Evolutionary conservation across 2,888 invertebrate genomes (phyloP), one percentile per base, ranked within the genome.

Genomic region (Parnassius orleans): DNA sequence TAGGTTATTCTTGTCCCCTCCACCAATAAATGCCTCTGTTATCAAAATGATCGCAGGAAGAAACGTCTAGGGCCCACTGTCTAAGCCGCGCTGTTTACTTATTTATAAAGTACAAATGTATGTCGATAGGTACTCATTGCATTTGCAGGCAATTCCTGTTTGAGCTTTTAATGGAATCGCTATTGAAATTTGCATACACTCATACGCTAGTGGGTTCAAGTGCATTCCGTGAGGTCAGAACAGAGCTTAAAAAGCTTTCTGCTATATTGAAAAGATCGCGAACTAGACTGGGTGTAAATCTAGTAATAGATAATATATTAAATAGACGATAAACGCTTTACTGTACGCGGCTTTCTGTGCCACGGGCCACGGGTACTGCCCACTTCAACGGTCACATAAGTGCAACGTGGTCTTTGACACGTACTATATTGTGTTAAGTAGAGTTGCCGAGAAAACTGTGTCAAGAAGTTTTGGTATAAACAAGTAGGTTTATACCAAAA

Each of bases 1-100:
- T 69, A 69, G 70, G 65, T 71, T 70, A 72, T 73, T 71, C 68
- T 67, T 71, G 71, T 72, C 69, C 66, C 69, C 68, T 65, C 67
- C 58, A 59, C 54, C 59, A 66, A 69, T 67, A 66, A 66, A 68
- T 68, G 68, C 65, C 65, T 67, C 67, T 66, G 67, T 71, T 74
- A 72, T 71, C 70, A 66, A 65, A 69, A 33, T 56, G 55, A 63
- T 60, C 51, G n/a, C 24, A 50, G 48, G 42, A 53, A 43, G 54
- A 43, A 48, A 14, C 43, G 43, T 59, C 42, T 42, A 3, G 48
- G n/a, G 42, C 33, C 44, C 44, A 42, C 51, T 52, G 48, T 59
- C 59, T 1, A 10, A 43, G 48, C n/a, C 24, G 47, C n/a, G 44
- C 10, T 41, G 42, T 51, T 44, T 58, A 58, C 54, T 53, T 33